A percentile compares a stretch with the other conserved stretches of the same genome.
phyloP scores from a whole-genome alignment of 2,113 vertebrate genomes.

The Arvicanthis niloticus region DNA sequence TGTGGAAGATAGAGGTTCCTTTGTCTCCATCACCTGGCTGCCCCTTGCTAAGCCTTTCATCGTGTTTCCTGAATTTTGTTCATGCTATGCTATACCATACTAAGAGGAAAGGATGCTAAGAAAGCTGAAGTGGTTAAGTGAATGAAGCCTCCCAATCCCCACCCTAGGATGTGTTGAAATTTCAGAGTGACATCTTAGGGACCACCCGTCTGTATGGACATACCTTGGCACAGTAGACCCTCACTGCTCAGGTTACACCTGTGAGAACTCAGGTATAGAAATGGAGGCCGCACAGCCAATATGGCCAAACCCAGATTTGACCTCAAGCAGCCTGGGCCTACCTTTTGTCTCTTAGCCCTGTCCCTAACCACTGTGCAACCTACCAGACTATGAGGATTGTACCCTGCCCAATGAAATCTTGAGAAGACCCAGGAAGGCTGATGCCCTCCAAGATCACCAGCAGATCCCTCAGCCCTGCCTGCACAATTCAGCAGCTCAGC shows the following conservation, averaged over 20 bases:
- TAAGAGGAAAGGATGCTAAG: background rate
- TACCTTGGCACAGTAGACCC: background rate
- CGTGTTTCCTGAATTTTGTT: background rate
- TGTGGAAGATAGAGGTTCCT: background rate
- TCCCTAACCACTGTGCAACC: background rate
- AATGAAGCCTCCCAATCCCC: background rate
- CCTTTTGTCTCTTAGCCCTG: background rate
- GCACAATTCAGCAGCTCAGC: background rate
- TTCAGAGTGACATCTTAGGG: background rate
- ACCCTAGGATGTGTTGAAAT: background rate
- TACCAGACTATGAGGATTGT: rapidly evolving
- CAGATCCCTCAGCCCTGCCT: background rate
- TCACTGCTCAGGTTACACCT: background rate
- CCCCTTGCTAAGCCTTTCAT: background rate
- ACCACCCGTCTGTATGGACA: background rate
- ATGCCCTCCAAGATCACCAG: no score
- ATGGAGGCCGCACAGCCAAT: background rate
- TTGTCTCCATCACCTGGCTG: background rate
- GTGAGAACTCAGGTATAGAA: background rate
- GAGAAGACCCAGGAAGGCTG: background rate
- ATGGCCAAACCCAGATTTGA: background rate
- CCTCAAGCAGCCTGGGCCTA: background rate
- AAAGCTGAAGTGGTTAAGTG: background rate
- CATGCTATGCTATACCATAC: background rate
- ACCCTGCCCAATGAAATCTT: rapidly evolving